A percentile compares a stretch with the other conserved stretches of the same genome.
phyloP scores from a whole-genome alignment of 2,113 vertebrate genomes.

The Octodon degus region DNA sequence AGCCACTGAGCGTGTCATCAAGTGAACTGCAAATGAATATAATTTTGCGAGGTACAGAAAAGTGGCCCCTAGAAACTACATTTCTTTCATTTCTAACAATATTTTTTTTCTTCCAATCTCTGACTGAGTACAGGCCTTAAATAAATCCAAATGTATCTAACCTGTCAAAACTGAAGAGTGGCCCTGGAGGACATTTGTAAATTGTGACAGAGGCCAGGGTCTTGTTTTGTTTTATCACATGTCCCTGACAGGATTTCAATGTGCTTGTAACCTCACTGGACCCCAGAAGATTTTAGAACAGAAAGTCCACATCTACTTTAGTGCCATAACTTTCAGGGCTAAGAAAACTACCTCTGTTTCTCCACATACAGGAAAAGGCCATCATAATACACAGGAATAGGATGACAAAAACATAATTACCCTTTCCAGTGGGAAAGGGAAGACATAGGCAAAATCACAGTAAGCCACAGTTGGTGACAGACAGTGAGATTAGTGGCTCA shows the following conservation, averaged over 20 bases:
- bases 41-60: background rate
- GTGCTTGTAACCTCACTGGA: background rate
- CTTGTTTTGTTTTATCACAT: conserved; percentile 1
- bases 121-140: background rate
- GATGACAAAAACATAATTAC: background rate
- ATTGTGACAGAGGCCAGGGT: conserved; percentile 59
- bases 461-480: background rate
- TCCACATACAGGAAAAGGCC: background rate
- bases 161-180: conserved; percentile 58
- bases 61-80: background rate
- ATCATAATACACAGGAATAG: background rate
- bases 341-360: background rate
- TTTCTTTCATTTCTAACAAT: background rate
- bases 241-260: background rate
- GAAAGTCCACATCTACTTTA: background rate
- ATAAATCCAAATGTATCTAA: conserved; percentile 45
- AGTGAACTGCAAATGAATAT: background rate
- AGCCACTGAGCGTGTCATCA: background rate
- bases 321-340: background rate
- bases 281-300: background rate
- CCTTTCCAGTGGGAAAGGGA: background rate
- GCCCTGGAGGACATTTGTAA: conserved; percentile 55
- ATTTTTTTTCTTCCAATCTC: background rate
- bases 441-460: background rate
- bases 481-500: background rate